Conservation (phyloP, 1,140 invertebrate genomes). For the Plutomurus gul region DNA sequence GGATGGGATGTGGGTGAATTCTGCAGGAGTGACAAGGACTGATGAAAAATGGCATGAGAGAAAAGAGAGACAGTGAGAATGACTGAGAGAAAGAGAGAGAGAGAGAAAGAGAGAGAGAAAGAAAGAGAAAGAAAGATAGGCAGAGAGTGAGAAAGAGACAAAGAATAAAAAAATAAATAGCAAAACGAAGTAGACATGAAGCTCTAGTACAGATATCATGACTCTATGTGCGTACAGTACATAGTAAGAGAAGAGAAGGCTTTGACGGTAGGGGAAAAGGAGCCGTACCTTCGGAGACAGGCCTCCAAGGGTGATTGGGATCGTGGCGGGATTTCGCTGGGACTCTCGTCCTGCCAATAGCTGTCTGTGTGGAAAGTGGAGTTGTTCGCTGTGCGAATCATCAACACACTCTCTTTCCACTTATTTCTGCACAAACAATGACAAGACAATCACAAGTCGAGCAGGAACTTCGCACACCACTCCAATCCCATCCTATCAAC, state of each 20-base stretch:
- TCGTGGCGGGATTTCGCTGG: conserved; percentile 45
- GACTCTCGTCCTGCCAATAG: conserved; percentile 50
- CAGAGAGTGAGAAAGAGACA: no score
- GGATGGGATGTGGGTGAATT: neutral
- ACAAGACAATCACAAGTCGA: conserved; percentile 22
- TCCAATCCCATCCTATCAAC: neutral
- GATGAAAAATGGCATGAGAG: neutral
- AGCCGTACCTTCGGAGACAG: conserved; percentile 42
- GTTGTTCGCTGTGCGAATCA: conserved; percentile 51
- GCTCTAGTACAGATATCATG: neutral
- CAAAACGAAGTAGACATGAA: neutral
- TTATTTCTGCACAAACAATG: conserved; percentile 48
- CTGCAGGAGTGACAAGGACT: neutral
- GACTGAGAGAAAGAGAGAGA: neutral
- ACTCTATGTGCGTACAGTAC: no score
- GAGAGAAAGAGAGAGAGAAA: no score
- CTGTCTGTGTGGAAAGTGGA: conserved; percentile 48
- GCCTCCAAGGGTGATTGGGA: conserved; percentile 53
- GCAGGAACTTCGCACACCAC: conserved; percentile 9
- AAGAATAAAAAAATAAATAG: neutral
- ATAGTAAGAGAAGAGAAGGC: neutral
- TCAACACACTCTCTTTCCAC: conserved; percentile 52
- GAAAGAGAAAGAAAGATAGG: no score
- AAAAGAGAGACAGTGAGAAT: neutral
- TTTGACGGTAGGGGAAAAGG: neutral